Conservation (phyloP, 2,797 vertebrate genomes). For the Phalanger gymnotis region DNA sequence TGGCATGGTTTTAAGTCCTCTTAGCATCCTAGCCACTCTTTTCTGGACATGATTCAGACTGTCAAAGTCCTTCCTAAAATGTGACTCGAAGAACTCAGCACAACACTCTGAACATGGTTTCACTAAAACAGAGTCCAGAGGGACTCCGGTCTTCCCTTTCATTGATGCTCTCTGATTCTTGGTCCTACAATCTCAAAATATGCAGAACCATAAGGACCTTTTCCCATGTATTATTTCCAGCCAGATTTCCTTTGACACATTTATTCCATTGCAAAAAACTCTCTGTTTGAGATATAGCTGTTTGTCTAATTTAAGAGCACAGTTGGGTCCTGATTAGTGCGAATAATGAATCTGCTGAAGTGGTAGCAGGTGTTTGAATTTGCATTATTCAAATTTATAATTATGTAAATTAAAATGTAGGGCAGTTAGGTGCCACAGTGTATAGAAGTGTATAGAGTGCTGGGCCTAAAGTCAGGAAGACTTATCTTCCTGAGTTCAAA, state of each 20-base stretch:
- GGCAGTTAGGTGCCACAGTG: neutral
- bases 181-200: neutral
- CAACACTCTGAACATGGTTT: neutral
- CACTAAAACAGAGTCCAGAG: neutral
- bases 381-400: neutral
- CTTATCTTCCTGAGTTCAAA: neutral
- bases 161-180: neutral
- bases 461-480: neutral
- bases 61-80: neutral
- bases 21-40: neutral
- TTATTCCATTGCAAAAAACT: neutral
- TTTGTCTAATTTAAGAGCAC: neutral
- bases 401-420: neutral
- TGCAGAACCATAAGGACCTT: neutral
- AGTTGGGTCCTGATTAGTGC: neutral
- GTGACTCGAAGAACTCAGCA: neutral
- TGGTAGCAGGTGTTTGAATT: neutral
- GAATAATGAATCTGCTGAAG: neutral
- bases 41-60: neutral
- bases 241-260: neutral
- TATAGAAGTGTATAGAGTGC: neutral
- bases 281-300: neutral
- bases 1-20: neutral
- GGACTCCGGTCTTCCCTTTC: neutral
- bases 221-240: neutral